Evolutionary conservation across 2,113 vertebrate species (phyloP), one percentile per base, ranked within the genome.

Genomic region (Channa argus): DNA sequence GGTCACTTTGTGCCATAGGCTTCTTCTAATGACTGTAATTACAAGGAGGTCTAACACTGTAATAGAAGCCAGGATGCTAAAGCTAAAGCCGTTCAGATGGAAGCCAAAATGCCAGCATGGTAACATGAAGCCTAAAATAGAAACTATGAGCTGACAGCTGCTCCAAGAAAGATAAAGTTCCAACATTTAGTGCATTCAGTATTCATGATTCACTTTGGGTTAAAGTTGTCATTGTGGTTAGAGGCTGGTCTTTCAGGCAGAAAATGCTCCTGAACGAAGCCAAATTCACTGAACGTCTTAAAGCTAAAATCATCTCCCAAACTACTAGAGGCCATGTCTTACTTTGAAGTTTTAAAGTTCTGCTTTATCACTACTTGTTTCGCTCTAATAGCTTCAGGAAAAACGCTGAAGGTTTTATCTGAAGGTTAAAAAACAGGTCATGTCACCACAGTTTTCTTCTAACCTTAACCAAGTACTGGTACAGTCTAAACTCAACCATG

Each of bases 21-120:
- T 14, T 34, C 45, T 4, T 11, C 51, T 86, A 76, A 94, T 89
- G 83, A 88, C 92, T 88, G 72, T 93, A 87, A 92, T 93, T 85
- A 90, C n/a, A 15, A 5, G 60, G 87, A 24, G 24, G 24, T 24
- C 24, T 24, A 24, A 81, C 58, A 12, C 46, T 50, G 33, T 89
- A 80, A 89, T 84, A 77, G 2, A 45, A 53, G 59, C 45, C 63
- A 45, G n/a, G 46, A 77, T 12, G 63, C 77, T 72, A 46, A 69
- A 0, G 54, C 58, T 63, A 43, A 49, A 37, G 14, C 1, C 3
- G 61, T 37, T 47, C n/a, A 49, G 11, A 43, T 5, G 7, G 43
- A n/a, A 8, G 34, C 7, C 24, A 1, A 50, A n/a, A 37, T 11
- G 50, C 15, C 6, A 3, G 3, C 8, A 15, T 15, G 55, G 51